These are phyloP conservation scores for Emydocephalus ijimae DNA, from an alignment of 2,113 vertebrate genomes.

Conservation along the genomic window DNA sequence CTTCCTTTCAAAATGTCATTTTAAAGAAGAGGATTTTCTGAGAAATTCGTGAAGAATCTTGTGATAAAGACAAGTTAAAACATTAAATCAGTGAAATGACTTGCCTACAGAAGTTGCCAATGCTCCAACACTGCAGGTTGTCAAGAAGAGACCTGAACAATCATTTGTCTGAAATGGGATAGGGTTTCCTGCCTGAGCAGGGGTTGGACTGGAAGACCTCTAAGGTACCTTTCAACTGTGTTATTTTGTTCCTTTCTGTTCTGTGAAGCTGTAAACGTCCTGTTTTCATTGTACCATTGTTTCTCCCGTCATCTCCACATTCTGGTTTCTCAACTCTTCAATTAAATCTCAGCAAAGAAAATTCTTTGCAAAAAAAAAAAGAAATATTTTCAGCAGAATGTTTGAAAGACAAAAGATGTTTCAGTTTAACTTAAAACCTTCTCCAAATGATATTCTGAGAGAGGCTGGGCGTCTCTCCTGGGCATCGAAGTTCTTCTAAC, in stretches of 20 bases:
- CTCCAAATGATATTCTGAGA: background rate
- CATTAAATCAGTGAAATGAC: background rate
- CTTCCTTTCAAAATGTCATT: background rate
- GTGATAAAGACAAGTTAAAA: background rate
- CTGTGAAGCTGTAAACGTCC: too few relatives aligned
- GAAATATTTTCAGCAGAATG: background rate
- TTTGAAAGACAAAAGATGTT: background rate
- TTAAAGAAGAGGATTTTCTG: background rate
- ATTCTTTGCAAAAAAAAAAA: background rate
- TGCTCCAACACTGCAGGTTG: background rate
- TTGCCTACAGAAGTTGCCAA: background rate
- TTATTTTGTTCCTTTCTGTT: too few relatives aligned
- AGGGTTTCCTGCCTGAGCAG: background rate
- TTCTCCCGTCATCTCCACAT: background rate
- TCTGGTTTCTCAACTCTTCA: background rate
- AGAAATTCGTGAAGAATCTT: background rate
- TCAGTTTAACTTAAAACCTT: background rate
- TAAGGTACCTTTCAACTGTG: background rate
- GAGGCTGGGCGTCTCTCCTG: background rate
- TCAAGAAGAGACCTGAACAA: background rate
- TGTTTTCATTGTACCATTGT: background rate
- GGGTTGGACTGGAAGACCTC: background rate
- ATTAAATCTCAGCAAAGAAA: background rate
- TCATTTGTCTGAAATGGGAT: background rate
- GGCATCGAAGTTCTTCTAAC: background rate